Conservation (phyloP, 2,113 vertebrate species). For the Rhombomys opimus region DNA sequence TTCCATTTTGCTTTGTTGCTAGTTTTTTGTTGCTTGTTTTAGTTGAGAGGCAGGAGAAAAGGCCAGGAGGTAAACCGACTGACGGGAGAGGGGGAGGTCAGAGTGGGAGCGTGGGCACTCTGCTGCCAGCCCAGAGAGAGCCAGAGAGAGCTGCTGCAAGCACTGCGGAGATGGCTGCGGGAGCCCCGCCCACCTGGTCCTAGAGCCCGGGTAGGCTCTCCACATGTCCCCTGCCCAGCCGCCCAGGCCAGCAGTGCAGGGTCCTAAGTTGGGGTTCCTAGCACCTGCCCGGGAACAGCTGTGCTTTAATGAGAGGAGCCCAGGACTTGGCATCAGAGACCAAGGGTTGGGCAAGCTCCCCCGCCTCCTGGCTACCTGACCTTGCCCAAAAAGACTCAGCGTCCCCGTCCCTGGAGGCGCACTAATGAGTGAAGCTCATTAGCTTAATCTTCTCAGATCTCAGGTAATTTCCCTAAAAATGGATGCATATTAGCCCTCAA, state of each 20-base stretch:
- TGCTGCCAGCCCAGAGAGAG: background rate
- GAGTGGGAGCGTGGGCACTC: background rate
- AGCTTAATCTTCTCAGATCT: background rate
- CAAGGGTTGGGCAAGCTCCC: background rate
- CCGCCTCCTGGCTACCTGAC: slow-evolving; percentile 40
- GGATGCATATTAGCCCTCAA: background rate
- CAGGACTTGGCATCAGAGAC: background rate
- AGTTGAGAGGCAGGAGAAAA: slow-evolving; percentile 37
- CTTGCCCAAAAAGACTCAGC: slow-evolving; percentile 40
- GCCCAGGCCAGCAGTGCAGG: background rate
- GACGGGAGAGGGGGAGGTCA: background rate
- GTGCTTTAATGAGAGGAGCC: background rate
- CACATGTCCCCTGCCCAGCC: background rate
- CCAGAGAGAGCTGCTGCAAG: slow-evolving; percentile 22
- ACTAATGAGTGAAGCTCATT: background rate
- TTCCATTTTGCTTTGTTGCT: background rate
- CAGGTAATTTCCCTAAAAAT: slow-evolving; percentile 9
- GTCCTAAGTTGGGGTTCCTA: background rate
- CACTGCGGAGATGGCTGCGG: slow-evolving; percentile 52
- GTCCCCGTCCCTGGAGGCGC: background rate
- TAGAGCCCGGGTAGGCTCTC: slow-evolving; percentile 40
- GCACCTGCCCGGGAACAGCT: background rate
- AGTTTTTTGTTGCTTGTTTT: slow-evolving; percentile 23
- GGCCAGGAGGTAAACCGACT: background rate
- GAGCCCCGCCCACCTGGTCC: slow-evolving; percentile 61